Percentiles rank a stretch among this genome's conserved stretches.
Conservation (phyloP, 2,888 invertebrate species). For the Heterodera filipjevi region DNA sequence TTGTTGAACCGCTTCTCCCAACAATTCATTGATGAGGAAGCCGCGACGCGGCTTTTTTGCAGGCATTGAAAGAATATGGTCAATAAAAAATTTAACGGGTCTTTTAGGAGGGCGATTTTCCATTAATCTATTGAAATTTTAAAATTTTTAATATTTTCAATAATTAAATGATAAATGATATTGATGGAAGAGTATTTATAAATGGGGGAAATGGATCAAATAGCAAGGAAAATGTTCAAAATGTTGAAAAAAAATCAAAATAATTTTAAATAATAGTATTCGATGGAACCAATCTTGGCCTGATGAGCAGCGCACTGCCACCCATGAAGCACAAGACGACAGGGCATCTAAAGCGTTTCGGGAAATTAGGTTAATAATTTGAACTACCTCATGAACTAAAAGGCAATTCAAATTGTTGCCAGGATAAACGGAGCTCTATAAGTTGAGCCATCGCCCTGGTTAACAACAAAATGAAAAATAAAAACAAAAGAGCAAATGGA, state of each 20-base stretch:
- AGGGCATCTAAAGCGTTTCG: constrained; percentile 1
- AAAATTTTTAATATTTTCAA: not conserved
- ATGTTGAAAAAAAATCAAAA: not conserved
- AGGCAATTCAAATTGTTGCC: not conserved
- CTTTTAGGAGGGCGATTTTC: too few species aligned
- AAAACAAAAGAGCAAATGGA: too few species aligned
- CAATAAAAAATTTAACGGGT: not conserved
- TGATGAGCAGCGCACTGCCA: not conserved
- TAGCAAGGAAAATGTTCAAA: not conserved
- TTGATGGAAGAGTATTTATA: not conserved
- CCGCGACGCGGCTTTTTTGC: not conserved
- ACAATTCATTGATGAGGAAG: not conserved
- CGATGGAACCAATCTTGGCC: not conserved
- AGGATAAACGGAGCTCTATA: not conserved
- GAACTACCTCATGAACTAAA: not conserved
- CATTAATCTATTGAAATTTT: not conserved
- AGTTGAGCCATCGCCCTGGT: not conserved
- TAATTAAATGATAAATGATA: not conserved
- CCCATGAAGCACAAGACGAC: constrained; percentile 8
- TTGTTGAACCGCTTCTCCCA: too few species aligned
- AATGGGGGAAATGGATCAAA: not conserved
- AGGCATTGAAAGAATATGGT: not conserved
- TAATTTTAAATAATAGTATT: too few species aligned
- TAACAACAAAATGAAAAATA: not conserved
- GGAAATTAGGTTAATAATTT: not conserved